phyloP scores from a whole-genome alignment of 2,113 vertebrate genomes.

The Alligator sinensis region DNA sequence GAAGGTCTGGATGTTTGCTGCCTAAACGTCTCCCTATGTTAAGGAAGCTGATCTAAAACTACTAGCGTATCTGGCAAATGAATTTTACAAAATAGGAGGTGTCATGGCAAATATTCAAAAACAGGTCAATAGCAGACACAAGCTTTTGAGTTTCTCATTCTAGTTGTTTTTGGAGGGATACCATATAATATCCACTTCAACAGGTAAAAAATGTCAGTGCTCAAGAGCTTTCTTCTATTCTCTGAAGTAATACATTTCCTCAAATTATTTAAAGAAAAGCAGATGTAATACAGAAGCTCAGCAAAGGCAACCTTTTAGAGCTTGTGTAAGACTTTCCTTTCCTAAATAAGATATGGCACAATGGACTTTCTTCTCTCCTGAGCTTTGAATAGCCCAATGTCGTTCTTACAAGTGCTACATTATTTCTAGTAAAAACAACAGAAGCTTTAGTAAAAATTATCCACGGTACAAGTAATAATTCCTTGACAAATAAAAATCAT shows the following conservation, averaged over 20 bases:
- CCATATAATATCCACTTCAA: neutral
- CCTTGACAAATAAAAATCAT: neutral
- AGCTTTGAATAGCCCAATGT: neutral
- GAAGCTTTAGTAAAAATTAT: neutral
- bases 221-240: neutral
- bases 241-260: neutral
- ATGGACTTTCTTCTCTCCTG: neutral
- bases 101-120: neutral
- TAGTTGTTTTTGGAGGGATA: neutral
- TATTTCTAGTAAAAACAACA: neutral
- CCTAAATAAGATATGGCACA: neutral
- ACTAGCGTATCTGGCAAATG: neutral
- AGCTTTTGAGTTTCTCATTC: neutral
- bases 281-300: neutral
- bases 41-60: neutral
- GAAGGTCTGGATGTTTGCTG: neutral
- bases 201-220: neutral
- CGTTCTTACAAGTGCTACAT: neutral
- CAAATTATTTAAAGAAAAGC: neutral
- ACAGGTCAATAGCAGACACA: neutral
- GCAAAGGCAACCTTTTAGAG: neutral
- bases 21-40: neutral
- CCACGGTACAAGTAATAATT: neutral
- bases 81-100: neutral
- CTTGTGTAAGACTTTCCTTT: neutral